A percentile compares a stretch with the other conserved stretches of the same genome.
phyloP scores from a whole-genome alignment of 2,797 vertebrate species.

The Oryzias dopingdopingensis region DNA sequence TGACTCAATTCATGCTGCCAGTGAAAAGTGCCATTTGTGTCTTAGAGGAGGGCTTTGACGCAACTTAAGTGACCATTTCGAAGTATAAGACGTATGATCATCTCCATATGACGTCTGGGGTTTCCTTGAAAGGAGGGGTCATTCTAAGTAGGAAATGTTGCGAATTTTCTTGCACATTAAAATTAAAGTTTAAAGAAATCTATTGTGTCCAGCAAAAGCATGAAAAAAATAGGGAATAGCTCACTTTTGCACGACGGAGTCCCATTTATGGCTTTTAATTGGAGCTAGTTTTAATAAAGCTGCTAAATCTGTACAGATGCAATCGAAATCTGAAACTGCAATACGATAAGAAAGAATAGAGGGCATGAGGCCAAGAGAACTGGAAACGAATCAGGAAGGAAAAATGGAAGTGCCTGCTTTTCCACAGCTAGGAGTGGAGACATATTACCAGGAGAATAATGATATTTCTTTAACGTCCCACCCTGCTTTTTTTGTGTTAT shows the following conservation, averaged over 20 bases:
- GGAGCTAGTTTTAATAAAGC: too few species aligned
- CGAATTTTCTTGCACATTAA: background rate
- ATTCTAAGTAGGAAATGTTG: slow-evolving; percentile 11
- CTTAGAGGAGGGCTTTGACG: slow-evolving; percentile 41
- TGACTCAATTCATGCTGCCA: slow-evolving; percentile 49
- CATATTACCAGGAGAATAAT: slow-evolving; percentile 2
- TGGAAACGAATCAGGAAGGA: background rate
- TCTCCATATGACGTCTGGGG: slow-evolving; percentile 27
- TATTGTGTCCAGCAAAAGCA: background rate
- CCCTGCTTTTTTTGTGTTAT: slow-evolving; percentile 19
- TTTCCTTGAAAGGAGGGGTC: slow-evolving; percentile 13
- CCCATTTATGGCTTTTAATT: too few species aligned
- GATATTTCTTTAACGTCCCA: slow-evolving; percentile 7
- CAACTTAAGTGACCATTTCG: slow-evolving; percentile 36
- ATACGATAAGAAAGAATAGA: background rate
- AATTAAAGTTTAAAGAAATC: background rate
- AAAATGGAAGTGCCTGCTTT: background rate
- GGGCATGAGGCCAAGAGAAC: background rate
- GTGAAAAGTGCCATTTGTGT: slow-evolving; percentile 18
- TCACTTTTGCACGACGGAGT: background rate
- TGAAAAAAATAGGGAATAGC: background rate
- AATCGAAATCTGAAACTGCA: background rate
- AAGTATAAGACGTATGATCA: slow-evolving; percentile 30
- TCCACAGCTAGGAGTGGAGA: background rate
- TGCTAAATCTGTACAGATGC: background rate